Evolutionary conservation across 2,113 vertebrate genomes (phyloP).

Genomic region (Buteo buteo): DNA sequence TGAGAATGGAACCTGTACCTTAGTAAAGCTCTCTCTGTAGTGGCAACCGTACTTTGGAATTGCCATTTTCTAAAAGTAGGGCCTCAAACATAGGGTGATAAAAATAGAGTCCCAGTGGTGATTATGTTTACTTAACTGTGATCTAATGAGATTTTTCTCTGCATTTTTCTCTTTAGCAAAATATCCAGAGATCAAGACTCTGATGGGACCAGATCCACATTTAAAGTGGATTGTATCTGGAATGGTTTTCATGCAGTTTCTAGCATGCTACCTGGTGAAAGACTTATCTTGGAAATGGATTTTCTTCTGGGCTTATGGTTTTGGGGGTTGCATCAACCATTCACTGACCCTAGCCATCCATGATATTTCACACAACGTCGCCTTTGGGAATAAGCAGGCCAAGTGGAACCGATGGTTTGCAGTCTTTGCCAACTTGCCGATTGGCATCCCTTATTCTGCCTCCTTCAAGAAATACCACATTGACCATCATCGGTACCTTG

Average conservation of each 20-base stretch:
- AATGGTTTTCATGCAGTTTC: conserved; percentile 87
- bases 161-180: conserved; percentile 78
- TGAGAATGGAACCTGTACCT: neutral
- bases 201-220: conserved; percentile 91
- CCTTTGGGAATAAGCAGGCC: conserved; percentile 85
- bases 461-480: conserved; percentile 99
- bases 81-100: neutral
- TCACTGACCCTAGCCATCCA: conserved; percentile 94
- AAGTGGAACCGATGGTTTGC: conserved; percentile 94
- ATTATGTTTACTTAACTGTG: neutral
- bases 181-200: conserved; percentile 91
- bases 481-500: conserved; percentile 96
- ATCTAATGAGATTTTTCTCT: neutral
- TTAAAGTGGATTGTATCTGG: conserved; percentile 92
- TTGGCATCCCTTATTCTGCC: conserved; percentile 91
- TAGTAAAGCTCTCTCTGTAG: neutral
- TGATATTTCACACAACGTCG: conserved; percentile 95
- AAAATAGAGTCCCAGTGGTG: neutral
- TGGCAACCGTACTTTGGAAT: neutral
- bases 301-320: conserved; percentile 91
- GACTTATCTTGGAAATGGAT: conserved; percentile 93
- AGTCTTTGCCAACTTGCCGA: conserved; percentile 92
- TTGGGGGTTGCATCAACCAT: conserved; percentile 95
- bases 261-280: conserved; percentile 86
- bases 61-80: neutral